Base-by-base conservation (phyloP, 2,888 invertebrate genomes). In the Cerastoderma edule region DNA sequence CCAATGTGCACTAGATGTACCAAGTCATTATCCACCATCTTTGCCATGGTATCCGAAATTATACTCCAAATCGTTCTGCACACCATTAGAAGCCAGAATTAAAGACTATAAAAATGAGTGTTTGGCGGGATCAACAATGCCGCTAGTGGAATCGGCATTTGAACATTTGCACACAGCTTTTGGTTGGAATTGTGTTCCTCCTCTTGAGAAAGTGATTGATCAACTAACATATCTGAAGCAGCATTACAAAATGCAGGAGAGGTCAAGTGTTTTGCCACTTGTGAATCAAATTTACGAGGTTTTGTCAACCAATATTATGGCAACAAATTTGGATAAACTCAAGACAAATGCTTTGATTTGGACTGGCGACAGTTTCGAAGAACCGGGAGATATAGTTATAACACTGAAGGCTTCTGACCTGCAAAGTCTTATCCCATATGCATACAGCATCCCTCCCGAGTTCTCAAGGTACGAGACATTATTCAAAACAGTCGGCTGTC, bases 331-430 rank as follows among this genome's bases (percentile, higher is more conserved):
- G 8, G 27, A 24, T 39, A 10, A 28, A 46, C 22, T 56, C 19
- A 13, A 35, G n/a, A 44, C 0, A 0, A 35, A 71, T 13, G 50
- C 65, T 22, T 67, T 66, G 28, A 39, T 83, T 2, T 85, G 83
- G 83, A 72, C 64, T 44, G 85, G 83, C 10, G 65, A 75, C 28
- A 67, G 72, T 6, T 85, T 85, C 79, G 35, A 24, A 22, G n/a
- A 33, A 19, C 67, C 79, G 13, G 22, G 28, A 4, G 46, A 56
- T 19, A 65, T 83, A 6, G 72, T 67, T 27, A 54, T 80, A 8
- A 32, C 60, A 8, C 8, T 60, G 22, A 63, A 3, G 33, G 48
- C 39, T 13, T 4, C 13, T 13, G 64, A 66, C 2, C 75, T 80
- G 60, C 50, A 80, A 27, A 53, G 69, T 48, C 50, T 85, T 22